phyloP scores from a whole-genome alignment of 2,113 vertebrate species.

The Triplophysa tibetana region DNA sequence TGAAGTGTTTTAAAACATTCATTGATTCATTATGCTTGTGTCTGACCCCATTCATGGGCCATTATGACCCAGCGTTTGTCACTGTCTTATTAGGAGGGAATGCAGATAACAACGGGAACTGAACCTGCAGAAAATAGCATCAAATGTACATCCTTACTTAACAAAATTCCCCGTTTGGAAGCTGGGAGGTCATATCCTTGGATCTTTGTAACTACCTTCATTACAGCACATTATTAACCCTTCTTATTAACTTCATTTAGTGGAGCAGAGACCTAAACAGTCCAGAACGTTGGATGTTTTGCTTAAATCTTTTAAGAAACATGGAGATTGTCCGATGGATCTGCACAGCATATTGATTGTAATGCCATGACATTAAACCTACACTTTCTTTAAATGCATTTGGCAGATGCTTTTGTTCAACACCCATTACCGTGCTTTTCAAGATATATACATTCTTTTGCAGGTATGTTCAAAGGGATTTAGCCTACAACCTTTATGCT shows the following conservation, averaged over 20 bases:
- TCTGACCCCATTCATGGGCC: conserved; percentile 18
- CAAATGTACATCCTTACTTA: conserved; percentile 9
- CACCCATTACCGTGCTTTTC: too few relatives aligned
- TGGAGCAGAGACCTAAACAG: too few relatives aligned
- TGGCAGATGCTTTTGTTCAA: too few relatives aligned
- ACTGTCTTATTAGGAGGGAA: conserved; percentile 32
- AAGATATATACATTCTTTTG: too few relatives aligned
- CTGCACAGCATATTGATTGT: too few relatives aligned
- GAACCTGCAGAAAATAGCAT: conserved; percentile 33
- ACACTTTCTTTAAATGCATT: too few relatives aligned
- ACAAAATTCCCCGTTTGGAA: conserved; percentile 12
- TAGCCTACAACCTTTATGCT: too few relatives aligned
- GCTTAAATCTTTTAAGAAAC: too few relatives aligned
- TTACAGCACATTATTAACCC: neutral
- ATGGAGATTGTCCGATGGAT: too few relatives aligned
- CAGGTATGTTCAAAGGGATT: too few relatives aligned
- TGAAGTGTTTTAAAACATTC: conserved; percentile 38
- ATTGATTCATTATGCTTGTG: conserved; percentile 37
- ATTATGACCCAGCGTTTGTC: conserved; percentile 34
- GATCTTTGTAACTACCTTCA: neutral
- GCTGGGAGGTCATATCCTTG: conserved; percentile 12
- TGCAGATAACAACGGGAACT: conserved; percentile 4
- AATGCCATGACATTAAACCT: too few relatives aligned
- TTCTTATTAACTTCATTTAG: neutral
- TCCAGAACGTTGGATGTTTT: too few relatives aligned